A percentile compares a stretch with the other conserved stretches of the same genome.
Evolutionary conservation across 2,888 invertebrate genomes (phyloP).

Genomic region (Drosophila kambysellisi): DNA sequence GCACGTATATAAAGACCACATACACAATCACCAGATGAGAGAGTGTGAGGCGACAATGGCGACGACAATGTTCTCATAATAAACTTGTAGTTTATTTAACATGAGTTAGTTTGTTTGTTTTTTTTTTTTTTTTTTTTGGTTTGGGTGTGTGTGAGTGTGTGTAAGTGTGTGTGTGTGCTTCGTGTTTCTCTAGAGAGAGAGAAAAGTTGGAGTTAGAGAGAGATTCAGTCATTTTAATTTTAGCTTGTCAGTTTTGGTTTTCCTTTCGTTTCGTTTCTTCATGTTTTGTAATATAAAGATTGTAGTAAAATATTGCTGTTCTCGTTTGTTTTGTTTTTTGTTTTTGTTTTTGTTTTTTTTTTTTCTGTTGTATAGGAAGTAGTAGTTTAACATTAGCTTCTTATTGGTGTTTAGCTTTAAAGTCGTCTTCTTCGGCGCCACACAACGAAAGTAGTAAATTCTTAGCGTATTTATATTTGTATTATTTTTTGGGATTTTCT

Average conservation of each 20-base stretch:
- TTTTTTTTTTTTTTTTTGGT: neutral
- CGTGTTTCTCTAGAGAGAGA: constrained; percentile 29
- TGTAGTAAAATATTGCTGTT: constrained; percentile 75
- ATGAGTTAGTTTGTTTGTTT: constrained; percentile 21
- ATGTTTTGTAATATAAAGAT: constrained; percentile 57
- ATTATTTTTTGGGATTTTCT: constrained; percentile 15
- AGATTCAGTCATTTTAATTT: constrained; percentile 68
- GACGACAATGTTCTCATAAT: constrained; percentile 62
- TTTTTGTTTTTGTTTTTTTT: constrained; percentile 20
- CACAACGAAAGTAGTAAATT: constrained; percentile 71
- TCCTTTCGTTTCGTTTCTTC: constrained; percentile 46
- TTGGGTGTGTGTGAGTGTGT: constrained; percentile 21
- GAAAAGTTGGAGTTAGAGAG: constrained; percentile 27
- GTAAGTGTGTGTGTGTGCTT: constrained; percentile 8
- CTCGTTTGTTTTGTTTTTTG: constrained; percentile 19
- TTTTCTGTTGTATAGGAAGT: constrained; percentile 43
- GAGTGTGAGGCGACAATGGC: constrained; percentile 79
- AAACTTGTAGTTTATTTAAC: constrained; percentile 62
- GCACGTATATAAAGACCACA: constrained; percentile 84
- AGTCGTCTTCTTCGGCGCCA: constrained; percentile 71
- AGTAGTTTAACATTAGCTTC: constrained; percentile 47
- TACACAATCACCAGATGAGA: constrained; percentile 82
- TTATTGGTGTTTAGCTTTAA: constrained; percentile 61
- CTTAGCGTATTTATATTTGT: constrained; percentile 34
- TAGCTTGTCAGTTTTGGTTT: constrained; percentile 49